Base-by-base conservation (phyloP, 2,888 invertebrate genomes). In the Dromius quadrimaculatus region DNA sequence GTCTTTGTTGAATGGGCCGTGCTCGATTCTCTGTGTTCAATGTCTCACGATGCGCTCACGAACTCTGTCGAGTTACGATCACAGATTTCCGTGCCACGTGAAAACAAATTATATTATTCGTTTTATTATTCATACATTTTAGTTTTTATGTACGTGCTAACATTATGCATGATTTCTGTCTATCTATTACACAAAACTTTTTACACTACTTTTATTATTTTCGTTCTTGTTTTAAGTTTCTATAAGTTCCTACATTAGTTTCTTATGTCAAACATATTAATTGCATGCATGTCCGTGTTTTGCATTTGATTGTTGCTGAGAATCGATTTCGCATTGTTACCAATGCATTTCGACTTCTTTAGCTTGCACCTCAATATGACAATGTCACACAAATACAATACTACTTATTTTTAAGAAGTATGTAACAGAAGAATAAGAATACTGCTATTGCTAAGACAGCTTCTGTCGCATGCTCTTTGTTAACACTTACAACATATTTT, bases 61-160 rank as follows among this genome's bases (percentile, higher is more conserved):
- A 66, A 57, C 57, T 66, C 66, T 66, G 66, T 68, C 68, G 68
- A 68, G 68, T 68, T 68, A 68, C 59, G 68, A 68, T 68, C 68
- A 68, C 68, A 68, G 68, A 68, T 68, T 68, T 68, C 59, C 68
- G 68, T 68, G 68, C 68, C 59, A 68, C 68, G 57, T 68, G 45
- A 68, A 57, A 54, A 65, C 65, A 54, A 22, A 36, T 41, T 47
- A 50, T 22, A 36, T 54, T 45, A 64, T 54, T 34, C 11, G 38
- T 54, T 50, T 50, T 34, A 65, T 65, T 65, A 34, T 65, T 65
- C 43, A 65, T 45, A 43, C 20, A 22, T 62, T 64, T 47, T 5
- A 41, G 41, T 66, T 66, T 68, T 68, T 68, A 43, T 59, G 41
- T 59, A 45, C 57, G 59, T 68, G 68, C 68, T 68, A 23, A 50